These are phyloP conservation scores for Acheta domesticus DNA, from an alignment of 2,888 invertebrate genomes.

Conservation along the genomic window DNA sequence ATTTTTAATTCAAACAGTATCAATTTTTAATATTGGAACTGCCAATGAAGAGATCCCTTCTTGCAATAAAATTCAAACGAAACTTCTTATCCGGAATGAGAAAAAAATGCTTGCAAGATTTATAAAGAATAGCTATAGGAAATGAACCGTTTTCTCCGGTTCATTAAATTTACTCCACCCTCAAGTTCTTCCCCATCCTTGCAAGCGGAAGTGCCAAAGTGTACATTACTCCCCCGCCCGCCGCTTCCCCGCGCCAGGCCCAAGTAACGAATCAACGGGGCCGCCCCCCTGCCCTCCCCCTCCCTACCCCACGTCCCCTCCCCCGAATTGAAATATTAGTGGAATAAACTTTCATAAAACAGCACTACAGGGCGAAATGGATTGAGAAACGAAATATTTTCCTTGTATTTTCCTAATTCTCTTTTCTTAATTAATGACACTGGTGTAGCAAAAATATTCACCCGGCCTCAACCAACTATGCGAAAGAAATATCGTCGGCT, in stretches of 20 bases:
- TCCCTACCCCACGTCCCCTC: slow-evolving; percentile 1
- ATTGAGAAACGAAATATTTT: neutral
- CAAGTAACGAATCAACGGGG: neutral
- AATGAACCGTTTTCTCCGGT: slow-evolving; percentile 7
- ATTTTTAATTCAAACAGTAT: neutral
- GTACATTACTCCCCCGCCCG: neutral
- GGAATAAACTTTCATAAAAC: slow-evolving; percentile 11
- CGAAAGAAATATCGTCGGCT: neutral
- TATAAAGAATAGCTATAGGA: slow-evolving; percentile 11
- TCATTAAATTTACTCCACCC: slow-evolving; percentile 5
- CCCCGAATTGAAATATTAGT: slow-evolving; percentile 20
- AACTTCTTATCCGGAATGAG: slow-evolving; percentile 1
- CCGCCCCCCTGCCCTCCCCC: slow-evolving; percentile 18
- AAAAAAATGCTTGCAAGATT: slow-evolving; percentile 3
- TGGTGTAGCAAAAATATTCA: neutral
- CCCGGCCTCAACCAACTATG: neutral
- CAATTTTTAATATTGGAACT: slow-evolving; percentile 2
- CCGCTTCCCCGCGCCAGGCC: neutral
- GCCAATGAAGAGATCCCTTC: neutral
- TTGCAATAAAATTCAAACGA: slow-evolving; percentile 18
- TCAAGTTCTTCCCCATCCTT: slow-evolving; percentile 18
- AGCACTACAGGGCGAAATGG: neutral
- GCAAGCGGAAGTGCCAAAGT: slow-evolving; percentile 1
- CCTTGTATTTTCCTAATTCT: neutral
- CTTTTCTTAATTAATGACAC: neutral